phyloP scores from a whole-genome alignment of 2,888 invertebrate species.

The Timandra comae region DNA sequence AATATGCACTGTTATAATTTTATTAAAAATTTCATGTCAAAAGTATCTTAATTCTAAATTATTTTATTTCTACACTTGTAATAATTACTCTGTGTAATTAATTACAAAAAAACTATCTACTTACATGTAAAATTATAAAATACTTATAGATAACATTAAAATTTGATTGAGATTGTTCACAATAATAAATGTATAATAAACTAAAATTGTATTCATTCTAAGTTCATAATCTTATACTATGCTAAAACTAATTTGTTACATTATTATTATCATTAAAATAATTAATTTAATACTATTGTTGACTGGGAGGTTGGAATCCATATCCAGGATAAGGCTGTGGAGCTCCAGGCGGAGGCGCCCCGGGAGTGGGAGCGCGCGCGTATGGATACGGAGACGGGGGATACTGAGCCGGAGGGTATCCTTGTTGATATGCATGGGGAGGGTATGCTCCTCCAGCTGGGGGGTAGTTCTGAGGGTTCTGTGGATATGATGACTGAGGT shows the following conservation, averaged over 20 bases:
- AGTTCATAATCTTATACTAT: too few species aligned
- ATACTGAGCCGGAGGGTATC: constrained; percentile 72
- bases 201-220: too few species aligned
- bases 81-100: constrained; percentile 2
- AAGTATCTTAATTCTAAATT: constrained; percentile 9
- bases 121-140: too few species aligned
- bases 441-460: constrained; percentile 65
- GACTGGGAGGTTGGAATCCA: constrained; percentile 86
- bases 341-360: constrained; percentile 82
- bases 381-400: constrained; percentile 77
- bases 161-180: too few species aligned
- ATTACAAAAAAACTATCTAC: too few species aligned
- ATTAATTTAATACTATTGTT: constrained; percentile 50
- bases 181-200: too few species aligned
- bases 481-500: constrained; percentile 74
- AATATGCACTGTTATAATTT: background rate
- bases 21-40: constrained; percentile 15
- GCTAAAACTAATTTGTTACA: too few species aligned
- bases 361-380: constrained; percentile 78
- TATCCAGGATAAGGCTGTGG: constrained; percentile 87
- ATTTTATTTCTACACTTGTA: constrained; percentile 3
- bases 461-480: constrained; percentile 69
- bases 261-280: background rate
- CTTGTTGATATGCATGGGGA: constrained; percentile 72
- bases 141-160: too few species aligned